phyloP scores from a whole-genome alignment of 2,888 invertebrate species.

The Polietes domitor region DNA sequence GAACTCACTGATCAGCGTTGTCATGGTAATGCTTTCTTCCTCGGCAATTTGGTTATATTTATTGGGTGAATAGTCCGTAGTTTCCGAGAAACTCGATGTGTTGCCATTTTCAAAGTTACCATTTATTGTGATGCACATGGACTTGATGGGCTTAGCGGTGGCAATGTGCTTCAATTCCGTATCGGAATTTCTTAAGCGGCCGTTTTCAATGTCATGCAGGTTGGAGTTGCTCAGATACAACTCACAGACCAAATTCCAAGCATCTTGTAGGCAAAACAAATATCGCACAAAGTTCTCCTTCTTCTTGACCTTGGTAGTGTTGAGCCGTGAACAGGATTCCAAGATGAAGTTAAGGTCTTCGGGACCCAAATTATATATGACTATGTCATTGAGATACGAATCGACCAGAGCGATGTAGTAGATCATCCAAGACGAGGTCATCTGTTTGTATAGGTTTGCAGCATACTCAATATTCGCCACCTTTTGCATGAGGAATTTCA shows the following conservation, averaged over 20 bases:
- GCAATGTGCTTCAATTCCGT: conserved; percentile 66
- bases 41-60: conserved; percentile 73
- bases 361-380: conserved; percentile 84
- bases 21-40: conserved; percentile 80
- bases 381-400: conserved; percentile 88
- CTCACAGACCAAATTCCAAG: conserved; percentile 84
- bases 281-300: conserved; percentile 84
- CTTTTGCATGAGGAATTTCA: conserved; percentile 96
- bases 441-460: conserved; percentile 95
- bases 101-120: conserved; percentile 71
- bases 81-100: conserved; percentile 69
- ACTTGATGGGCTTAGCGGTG: conserved; percentile 70
- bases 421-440: conserved; percentile 95
- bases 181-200: conserved; percentile 70
- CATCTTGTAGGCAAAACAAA: conserved; percentile 84
- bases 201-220: conserved; percentile 79
- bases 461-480: conserved; percentile 92
- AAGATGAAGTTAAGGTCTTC: conserved; percentile 85
- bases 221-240: conserved; percentile 82
- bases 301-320: conserved; percentile 81
- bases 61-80: conserved; percentile 72
- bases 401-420: conserved; percentile 93
- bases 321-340: conserved; percentile 83
- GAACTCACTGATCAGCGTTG: conserved; percentile 79
- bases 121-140: conserved; percentile 73